Conservation (phyloP, 2,888 invertebrate genomes). For the Priocnemis perturbator region DNA sequence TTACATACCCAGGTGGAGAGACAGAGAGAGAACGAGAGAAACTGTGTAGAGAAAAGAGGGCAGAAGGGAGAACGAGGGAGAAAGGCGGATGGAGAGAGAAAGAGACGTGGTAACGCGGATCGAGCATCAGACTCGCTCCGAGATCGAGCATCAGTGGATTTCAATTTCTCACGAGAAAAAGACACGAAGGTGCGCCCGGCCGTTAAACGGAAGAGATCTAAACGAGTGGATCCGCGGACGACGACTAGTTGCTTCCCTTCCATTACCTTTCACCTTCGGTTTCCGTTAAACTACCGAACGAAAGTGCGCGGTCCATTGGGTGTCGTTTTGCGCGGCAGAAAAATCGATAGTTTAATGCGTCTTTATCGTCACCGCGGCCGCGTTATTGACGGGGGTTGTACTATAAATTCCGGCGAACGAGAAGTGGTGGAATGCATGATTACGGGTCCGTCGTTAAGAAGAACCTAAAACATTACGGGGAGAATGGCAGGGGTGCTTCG, state of each 20-base stretch:
- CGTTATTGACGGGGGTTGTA: constrained; percentile 11
- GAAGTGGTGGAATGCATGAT: constrained; percentile 17
- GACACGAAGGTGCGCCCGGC: constrained; percentile 20
- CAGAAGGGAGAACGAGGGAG: constrained; percentile 23
- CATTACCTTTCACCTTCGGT: constrained; percentile 46
- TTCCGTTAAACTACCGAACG: constrained; percentile 25
- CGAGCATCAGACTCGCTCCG: constrained; percentile 19
- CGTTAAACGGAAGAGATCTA: constrained; percentile 24
- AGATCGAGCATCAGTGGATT: constrained; percentile 37
- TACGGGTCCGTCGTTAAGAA: constrained; percentile 24
- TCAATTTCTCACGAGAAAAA: constrained; percentile 38
- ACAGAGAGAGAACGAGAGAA: too few species aligned
- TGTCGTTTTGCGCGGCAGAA: constrained; percentile 19
- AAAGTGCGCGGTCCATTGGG: constrained; percentile 36
- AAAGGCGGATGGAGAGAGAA: not conserved
- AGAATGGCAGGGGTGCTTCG: constrained; percentile 6
- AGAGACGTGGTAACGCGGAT: constrained; percentile 36
- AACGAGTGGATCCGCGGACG: constrained; percentile 31
- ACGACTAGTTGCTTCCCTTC: constrained; percentile 50
- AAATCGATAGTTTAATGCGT: constrained; percentile 40
- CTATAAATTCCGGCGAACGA: constrained; percentile 30
- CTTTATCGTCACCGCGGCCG: constrained; percentile 31
- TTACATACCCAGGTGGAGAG: too few species aligned
- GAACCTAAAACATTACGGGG: constrained; percentile 29
- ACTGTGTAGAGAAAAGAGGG: too few species aligned